Conservation (phyloP, 2,888 invertebrate genomes). For the Eledona agricola region DNA sequence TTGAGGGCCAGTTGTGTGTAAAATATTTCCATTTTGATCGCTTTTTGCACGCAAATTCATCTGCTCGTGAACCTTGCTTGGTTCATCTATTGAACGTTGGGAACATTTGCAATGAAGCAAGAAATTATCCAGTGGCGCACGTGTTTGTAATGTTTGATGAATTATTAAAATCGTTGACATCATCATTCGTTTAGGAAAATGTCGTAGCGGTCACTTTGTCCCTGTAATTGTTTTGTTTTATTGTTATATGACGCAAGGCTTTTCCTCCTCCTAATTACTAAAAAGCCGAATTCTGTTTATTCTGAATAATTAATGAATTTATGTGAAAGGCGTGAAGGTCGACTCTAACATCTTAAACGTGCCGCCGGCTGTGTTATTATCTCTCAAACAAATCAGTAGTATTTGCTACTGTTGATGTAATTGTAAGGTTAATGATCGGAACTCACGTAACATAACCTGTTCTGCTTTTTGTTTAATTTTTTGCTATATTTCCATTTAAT, state of each 20-base stretch:
- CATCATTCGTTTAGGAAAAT: neutral
- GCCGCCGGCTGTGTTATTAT: slow-evolving; percentile 4
- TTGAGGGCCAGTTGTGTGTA: too few relatives aligned
- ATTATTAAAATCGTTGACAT: slow-evolving; percentile 6
- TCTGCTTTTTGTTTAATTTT: too few relatives aligned
- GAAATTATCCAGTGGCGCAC: slow-evolving; percentile 4
- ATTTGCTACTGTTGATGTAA: slow-evolving; percentile 8
- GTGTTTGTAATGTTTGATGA: neutral
- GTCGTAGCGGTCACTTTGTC: too few relatives aligned
- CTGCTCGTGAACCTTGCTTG: neutral
- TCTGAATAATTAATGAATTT: neutral
- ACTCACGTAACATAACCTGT: neutral
- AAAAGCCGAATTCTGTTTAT: slow-evolving; percentile 2
- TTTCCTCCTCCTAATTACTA: slow-evolving; percentile 1
- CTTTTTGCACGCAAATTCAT: slow-evolving; percentile 4
- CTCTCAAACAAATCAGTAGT: neutral
- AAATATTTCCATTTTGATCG: neutral
- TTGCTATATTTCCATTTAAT: too few relatives aligned
- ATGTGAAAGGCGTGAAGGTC: slow-evolving; percentile 3
- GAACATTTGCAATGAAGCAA: slow-evolving; percentile 1
- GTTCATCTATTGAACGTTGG: neutral
- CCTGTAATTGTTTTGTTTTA: too few relatives aligned
- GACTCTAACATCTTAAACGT: slow-evolving; percentile 1
- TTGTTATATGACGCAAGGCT: too few relatives aligned
- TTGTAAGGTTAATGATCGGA: slow-evolving; percentile 1